These are phyloP conservation scores for Lithophane leautieri DNA, from an alignment of 2,888 invertebrate species.

Conservation along the genomic window DNA sequence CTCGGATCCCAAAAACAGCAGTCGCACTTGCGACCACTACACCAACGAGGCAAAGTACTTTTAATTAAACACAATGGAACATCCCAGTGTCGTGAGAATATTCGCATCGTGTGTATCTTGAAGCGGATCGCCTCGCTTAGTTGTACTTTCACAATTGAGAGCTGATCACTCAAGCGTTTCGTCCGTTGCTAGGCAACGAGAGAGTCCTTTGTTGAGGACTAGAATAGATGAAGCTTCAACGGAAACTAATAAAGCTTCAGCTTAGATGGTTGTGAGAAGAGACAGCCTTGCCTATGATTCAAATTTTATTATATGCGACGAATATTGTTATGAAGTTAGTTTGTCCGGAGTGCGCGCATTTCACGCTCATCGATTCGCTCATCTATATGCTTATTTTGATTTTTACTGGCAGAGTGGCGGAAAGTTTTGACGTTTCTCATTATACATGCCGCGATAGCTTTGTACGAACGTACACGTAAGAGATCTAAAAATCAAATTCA, in stretches of 20 bases:
- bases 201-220: not conserved
- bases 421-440: too few relatives aligned
- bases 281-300: not conserved
- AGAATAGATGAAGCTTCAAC: not conserved
- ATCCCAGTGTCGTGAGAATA: not conserved
- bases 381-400: too few relatives aligned
- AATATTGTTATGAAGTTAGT: not conserved
- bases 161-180: constrained; percentile 20
- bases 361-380: too few relatives aligned
- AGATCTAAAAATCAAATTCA: too few relatives aligned
- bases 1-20: too few relatives aligned
- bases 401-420: too few relatives aligned
- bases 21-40: not conserved
- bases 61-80: constrained; percentile 6
- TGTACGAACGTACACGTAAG: too few relatives aligned
- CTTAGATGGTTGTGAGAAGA: not conserved
- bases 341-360: too few relatives aligned
- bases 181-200: constrained; percentile 38
- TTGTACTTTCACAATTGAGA: constrained; percentile 15
- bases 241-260: constrained; percentile 5
- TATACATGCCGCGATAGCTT: too few relatives aligned
- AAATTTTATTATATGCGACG: not conserved
- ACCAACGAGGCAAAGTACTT: not conserved
- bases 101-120: not conserved
- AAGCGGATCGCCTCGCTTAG: not conserved